Evolutionary conservation across 2,888 invertebrate genomes (phyloP).

Genomic region (Lithophane semibrunnea): DNA sequence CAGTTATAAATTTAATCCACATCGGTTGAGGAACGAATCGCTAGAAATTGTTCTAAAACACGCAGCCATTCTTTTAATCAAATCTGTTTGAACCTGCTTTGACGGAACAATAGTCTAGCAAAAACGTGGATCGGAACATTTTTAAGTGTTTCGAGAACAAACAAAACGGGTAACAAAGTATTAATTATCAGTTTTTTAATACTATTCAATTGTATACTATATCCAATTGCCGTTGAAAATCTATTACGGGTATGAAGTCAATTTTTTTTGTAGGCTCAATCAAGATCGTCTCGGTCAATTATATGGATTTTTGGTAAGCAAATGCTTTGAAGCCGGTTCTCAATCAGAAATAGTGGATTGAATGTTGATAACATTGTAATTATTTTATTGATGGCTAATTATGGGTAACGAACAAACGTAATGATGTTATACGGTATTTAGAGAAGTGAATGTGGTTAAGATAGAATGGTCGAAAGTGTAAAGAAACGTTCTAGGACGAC

Average conservation of each 20-base stretch:
- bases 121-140: slow-evolving; percentile 54
- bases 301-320: slow-evolving; percentile 67
- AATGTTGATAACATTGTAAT: slow-evolving; percentile 64
- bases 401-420: slow-evolving; percentile 61
- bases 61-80: slow-evolving; percentile 48
- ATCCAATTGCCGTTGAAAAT: slow-evolving; percentile 68
- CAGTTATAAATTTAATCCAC: slow-evolving; percentile 59
- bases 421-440: slow-evolving; percentile 63
- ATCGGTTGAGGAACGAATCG: slow-evolving; percentile 59
- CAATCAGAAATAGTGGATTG: slow-evolving; percentile 65
- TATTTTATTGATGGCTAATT: slow-evolving; percentile 65
- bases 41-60: slow-evolving; percentile 56
- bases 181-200: slow-evolving; percentile 40
- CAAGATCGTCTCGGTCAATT: slow-evolving; percentile 67
- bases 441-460: slow-evolving; percentile 32
- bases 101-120: slow-evolving; percentile 28
- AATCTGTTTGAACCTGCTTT: slow-evolving; percentile 58
- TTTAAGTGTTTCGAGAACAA: slow-evolving; percentile 60
- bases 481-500: too few species aligned
- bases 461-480: not conserved
- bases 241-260: slow-evolving; percentile 62
- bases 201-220: slow-evolving; percentile 61
- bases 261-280: slow-evolving; percentile 68
- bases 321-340: slow-evolving; percentile 65
- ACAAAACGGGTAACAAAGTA: slow-evolving; percentile 54